phyloP scores from a whole-genome alignment of 2,113 vertebrate species.

The Eolophus roseicapilla region DNA sequence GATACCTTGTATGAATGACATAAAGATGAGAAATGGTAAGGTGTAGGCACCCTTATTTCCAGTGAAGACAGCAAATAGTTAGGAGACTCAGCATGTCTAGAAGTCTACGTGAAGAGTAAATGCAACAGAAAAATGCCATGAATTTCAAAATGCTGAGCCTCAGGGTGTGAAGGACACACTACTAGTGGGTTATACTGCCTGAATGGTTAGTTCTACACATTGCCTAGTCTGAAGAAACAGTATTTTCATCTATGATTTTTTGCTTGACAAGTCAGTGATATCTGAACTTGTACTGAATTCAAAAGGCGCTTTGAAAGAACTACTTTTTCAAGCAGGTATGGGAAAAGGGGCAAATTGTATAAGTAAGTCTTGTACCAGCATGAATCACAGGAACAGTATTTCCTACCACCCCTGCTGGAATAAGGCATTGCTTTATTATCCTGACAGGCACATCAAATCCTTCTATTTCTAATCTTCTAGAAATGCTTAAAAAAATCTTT shows the following conservation, averaged over 20 bases:
- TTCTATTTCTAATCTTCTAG: conserved; percentile 26
- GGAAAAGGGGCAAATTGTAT: background rate
- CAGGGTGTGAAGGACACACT: background rate
- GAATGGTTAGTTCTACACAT: background rate
- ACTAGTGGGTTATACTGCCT: background rate
- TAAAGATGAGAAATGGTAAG: background rate
- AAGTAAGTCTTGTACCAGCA: background rate
- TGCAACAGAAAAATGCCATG: background rate
- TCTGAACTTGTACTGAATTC: background rate
- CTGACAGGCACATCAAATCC: background rate
- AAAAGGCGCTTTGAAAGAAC: background rate
- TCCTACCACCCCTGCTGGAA: background rate
- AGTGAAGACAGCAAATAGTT: background rate
- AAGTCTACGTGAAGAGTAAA: background rate
- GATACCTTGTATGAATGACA: background rate
- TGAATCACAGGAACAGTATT: background rate
- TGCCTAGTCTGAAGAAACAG: background rate
- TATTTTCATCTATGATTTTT: background rate
- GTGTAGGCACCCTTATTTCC: background rate
- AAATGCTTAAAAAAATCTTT: background rate
- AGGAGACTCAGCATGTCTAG: background rate
- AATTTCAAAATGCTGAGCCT: background rate
- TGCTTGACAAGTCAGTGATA: background rate
- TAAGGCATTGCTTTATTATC: background rate
- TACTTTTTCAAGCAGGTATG: background rate